Evolutionary conservation across 2,113 vertebrate species (phyloP).

Genomic region (Microtus ochrogaster): DNA sequence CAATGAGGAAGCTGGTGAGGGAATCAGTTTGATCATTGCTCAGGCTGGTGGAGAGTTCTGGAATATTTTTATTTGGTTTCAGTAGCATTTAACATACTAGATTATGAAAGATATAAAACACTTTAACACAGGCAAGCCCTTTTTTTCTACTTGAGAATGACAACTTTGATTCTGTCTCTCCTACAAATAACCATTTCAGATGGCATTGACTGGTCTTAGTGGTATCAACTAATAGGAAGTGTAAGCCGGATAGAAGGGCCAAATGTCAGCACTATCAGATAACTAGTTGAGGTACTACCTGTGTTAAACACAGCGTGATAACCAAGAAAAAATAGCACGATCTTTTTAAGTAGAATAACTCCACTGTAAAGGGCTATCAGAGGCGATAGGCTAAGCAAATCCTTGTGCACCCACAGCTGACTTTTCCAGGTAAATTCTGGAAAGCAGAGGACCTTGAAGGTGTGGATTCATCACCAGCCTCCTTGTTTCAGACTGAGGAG

Average conservation of each 20-base stretch:
- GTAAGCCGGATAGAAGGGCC: neutral
- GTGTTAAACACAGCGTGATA: neutral
- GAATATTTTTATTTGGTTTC: neutral
- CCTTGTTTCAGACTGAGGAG: neutral
- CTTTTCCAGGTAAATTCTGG: neutral
- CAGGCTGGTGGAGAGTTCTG: neutral
- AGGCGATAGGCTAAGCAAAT: slow-evolving; percentile 34
- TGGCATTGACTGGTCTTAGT: neutral
- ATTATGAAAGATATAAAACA: neutral
- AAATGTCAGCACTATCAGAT: slow-evolving; percentile 10
- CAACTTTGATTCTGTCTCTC: neutral
- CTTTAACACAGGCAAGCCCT: neutral
- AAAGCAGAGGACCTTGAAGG: slow-evolving; percentile 23
- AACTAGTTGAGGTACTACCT: neutral
- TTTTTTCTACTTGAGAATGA: neutral
- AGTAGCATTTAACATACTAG: neutral
- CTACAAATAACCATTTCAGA: neutral
- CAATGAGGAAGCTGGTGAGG: neutral
- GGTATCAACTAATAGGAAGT: neutral
- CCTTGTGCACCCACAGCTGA: neutral
- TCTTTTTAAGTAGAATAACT: neutral
- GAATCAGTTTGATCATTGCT: neutral
- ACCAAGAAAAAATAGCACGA: neutral
- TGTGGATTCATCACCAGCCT: neutral
- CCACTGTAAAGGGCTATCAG: neutral